Base-by-base conservation (phyloP, 2,888 invertebrate genomes). In the Drosophila nr. perissopoda region DNA sequence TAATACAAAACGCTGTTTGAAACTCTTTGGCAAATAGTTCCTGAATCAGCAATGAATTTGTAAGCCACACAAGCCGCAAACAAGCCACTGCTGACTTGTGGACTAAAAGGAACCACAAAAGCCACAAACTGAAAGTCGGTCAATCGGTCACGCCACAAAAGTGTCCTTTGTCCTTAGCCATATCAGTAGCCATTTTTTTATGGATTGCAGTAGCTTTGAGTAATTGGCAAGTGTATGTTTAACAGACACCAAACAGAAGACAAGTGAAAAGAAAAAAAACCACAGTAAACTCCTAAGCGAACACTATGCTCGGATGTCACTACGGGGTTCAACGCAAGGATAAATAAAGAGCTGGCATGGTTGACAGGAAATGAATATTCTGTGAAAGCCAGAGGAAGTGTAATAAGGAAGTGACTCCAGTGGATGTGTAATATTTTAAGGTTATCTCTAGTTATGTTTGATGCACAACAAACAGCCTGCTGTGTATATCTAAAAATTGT, bases 141-240 rank as follows among this genome's bases (percentile, higher is more conserved):
- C 78, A 69, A 73, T 66, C 66, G 66, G 63, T 69, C 74, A 63
- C 36, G 49, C 76, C 78, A 63, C 76, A 74, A 69, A 69, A 69
- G 51, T 66, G 57, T 45, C 60, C 64, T 51, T 56, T 33, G 51
- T 56, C 62, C 51, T 48, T 53, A 52, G 18, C 62, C 65, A n/a
- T 69, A 73, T 62, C 76, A 51, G 63, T 66, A 21, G 54, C 42
- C 40, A 63, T 68, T 60, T 76, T 76, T 72, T 63, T 63, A 33
- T 57, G 48, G 38, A 25, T 34, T 18, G 33, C 53, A 53, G 31
- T 29, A 33, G 65, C 68, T 56, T 66, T 86, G 87, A 83, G 75
- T 83, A 80, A 84, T 84, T 84, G 87, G 71, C 78, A 69, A 82
- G 82, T 82, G 76, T 69, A 78, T 78, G 73, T 69, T 78, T 73